Conservation (phyloP, 2,888 invertebrate genomes). For the Deroplatys truncata region DNA sequence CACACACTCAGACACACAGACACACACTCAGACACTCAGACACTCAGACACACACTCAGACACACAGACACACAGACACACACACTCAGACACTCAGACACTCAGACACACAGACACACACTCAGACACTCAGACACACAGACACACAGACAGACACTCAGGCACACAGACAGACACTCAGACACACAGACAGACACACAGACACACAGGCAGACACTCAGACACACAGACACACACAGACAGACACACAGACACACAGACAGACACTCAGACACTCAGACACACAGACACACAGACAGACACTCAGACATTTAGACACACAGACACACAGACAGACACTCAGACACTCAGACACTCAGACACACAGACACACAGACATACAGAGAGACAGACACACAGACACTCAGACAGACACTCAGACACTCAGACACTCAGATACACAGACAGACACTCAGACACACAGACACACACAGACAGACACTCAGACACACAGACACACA, state of each 20-base stretch:
- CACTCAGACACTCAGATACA: too few relatives aligned
- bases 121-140: background rate
- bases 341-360: background rate
- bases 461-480: too few relatives aligned
- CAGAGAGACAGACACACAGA: too few relatives aligned
- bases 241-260: background rate
- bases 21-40: background rate
- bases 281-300: background rate
- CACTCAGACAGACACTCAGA: too few relatives aligned
- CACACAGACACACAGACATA: background rate
- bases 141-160: background rate
- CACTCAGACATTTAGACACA: too few relatives aligned
- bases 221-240: background rate
- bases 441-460: too few relatives aligned
- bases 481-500: too few relatives aligned
- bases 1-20: background rate
- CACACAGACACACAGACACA: background rate
- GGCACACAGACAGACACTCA: background rate
- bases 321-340: background rate
- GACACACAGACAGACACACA: background rate
- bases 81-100: background rate
- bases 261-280: background rate
- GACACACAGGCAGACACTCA: background rate
- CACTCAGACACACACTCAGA: background rate
- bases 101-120: background rate